Percentiles rank a stretch among this genome's conserved stretches.
Evolutionary conservation across 2,888 invertebrate genomes (phyloP).

Genomic region (Agrotis clavis): DNA sequence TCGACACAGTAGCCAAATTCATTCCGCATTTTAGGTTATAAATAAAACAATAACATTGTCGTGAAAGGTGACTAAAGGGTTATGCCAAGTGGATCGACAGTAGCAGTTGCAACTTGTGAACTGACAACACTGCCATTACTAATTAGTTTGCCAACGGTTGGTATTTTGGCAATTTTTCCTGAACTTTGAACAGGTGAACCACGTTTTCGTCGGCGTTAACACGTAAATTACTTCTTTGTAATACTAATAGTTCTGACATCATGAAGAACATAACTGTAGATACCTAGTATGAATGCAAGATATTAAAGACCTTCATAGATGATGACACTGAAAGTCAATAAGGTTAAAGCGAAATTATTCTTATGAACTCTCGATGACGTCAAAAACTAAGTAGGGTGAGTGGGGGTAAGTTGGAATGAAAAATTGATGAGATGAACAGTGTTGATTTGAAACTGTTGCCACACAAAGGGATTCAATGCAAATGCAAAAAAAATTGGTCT

Average conservation of each 20-base stretch:
- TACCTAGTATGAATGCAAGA: no score
- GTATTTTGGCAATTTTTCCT: slow-evolving; percentile 31
- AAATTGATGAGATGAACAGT: no score
- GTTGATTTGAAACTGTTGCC: no score
- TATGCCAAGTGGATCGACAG: slow-evolving; percentile 46
- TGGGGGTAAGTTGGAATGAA: no score
- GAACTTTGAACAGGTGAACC: slow-evolving; percentile 28
- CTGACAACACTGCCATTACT: slow-evolving; percentile 27
- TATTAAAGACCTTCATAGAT: background rate
- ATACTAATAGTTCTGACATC: background rate
- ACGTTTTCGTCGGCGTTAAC: slow-evolving; percentile 16
- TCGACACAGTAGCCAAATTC: slow-evolving; percentile 38
- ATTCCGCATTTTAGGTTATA: slow-evolving; percentile 51
- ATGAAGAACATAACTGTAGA: background rate
- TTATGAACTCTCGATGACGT: background rate
- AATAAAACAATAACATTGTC: slow-evolving; percentile 55
- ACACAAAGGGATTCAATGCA: no score
- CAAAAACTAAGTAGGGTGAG: slow-evolving; percentile 7
- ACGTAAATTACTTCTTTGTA: background rate
- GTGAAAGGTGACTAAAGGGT: slow-evolving; percentile 46
- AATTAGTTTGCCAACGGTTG: slow-evolving; percentile 29
- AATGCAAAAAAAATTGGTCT: no score
- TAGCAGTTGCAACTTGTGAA: slow-evolving; percentile 42
- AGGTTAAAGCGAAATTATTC: background rate
- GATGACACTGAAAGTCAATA: background rate